These are phyloP conservation scores for Synodontis membranacea DNA, from an alignment of 2,113 vertebrate genomes.

Conservation along the genomic window DNA sequence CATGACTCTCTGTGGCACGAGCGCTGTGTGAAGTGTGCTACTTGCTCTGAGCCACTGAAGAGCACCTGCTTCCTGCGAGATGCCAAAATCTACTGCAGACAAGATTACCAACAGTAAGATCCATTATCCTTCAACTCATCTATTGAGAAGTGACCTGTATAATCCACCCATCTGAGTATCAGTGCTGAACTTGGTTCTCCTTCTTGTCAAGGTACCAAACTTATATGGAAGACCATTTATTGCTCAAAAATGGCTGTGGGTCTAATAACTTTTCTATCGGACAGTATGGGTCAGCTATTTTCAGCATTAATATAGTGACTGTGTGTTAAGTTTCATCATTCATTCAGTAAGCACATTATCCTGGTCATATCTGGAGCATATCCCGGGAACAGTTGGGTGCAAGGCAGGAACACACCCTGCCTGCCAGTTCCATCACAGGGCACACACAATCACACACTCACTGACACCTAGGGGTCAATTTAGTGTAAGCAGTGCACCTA, in stretches of 20 bases:
- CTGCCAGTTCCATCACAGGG: neutral
- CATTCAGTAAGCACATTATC: neutral
- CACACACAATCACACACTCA: slow-evolving; percentile 1
- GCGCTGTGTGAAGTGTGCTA: slow-evolving; percentile 85
- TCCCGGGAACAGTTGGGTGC: neutral
- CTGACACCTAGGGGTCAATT: neutral
- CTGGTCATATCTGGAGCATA: neutral
- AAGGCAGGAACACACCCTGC: neutral
- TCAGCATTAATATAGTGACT: neutral
- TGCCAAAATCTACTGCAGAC: slow-evolving; percentile 92
- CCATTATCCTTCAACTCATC: neutral
- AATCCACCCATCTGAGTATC: neutral
- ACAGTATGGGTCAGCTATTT: neutral
- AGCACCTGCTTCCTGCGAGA: slow-evolving; percentile 92
- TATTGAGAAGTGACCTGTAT: neutral
- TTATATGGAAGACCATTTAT: neutral
- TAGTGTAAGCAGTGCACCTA: neutral
- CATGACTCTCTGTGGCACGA: slow-evolving; percentile 93
- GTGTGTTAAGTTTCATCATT: neutral
- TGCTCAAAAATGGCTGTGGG: neutral
- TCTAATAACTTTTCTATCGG: neutral
- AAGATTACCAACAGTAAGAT: slow-evolving; percentile 91
- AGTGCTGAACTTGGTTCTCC: neutral
- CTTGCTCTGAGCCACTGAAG: slow-evolving; percentile 85
- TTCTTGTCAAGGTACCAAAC: neutral